These are phyloP conservation scores for Ceratina australensis DNA, from an alignment of 1,140 invertebrate species.

Conservation along the genomic window DNA sequence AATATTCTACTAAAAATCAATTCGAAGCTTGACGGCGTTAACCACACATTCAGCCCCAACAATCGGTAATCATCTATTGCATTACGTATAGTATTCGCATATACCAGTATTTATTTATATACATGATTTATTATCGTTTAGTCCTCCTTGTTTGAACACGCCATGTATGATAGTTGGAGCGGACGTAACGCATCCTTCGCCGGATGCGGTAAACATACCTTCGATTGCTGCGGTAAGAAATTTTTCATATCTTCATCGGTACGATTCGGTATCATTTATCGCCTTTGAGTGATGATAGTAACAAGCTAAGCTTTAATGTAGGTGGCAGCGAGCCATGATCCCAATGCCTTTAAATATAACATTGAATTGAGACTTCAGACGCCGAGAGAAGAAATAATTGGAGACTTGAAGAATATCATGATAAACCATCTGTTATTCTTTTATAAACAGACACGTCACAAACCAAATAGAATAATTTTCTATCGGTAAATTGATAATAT, in stretches of 20 bases:
- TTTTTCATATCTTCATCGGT: conserved; percentile 14
- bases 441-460: conserved; percentile 72
- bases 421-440: conserved; percentile 80
- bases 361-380: conserved; percentile 85
- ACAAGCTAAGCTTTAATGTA: conserved; percentile 52
- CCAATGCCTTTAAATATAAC: conserved; percentile 83
- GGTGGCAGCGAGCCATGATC: conserved; percentile 86
- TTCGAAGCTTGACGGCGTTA: conserved; percentile 91
- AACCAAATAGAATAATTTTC: conserved; percentile 85
- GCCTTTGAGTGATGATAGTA: neutral
- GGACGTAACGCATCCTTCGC: conserved; percentile 93
- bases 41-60: conserved; percentile 82
- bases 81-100: neutral
- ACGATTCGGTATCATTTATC: neutral
- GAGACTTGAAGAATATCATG: conserved; percentile 87
- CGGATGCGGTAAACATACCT: conserved; percentile 83
- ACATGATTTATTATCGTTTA: conserved; percentile 17
- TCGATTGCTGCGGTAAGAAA: conserved; percentile 89
- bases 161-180: conserved; percentile 89
- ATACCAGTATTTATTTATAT: neutral
- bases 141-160: conserved; percentile 68
- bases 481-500: conserved; percentile 78
- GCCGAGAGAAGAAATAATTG: conserved; percentile 86
- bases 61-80: conserved; percentile 37
- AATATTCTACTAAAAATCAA: conserved; percentile 93